Percentiles rank a stretch among this genome's conserved stretches.
phyloP scores from a whole-genome alignment of 1,140 invertebrate species.

The Caenorhabditis remanei region DNA sequence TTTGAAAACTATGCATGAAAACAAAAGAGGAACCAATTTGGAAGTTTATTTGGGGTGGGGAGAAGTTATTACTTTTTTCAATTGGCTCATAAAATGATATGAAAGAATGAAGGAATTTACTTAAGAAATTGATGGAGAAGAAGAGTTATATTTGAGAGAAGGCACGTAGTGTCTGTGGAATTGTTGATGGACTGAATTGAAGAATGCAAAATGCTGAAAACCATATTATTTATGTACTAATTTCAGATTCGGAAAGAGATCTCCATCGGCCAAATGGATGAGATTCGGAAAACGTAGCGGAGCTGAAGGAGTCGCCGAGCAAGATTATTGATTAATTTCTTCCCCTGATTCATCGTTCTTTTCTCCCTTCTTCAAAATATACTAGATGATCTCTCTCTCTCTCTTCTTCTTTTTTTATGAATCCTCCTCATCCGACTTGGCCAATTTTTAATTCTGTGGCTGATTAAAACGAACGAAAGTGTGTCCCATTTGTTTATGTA shows the following conservation, averaged over 20 bases:
- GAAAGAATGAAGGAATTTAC: too few relatives aligned
- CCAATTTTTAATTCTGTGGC: neutral
- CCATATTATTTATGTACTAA: neutral
- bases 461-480: neutral
- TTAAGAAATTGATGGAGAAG: too few relatives aligned
- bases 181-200: neutral
- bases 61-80: neutral
- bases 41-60: neutral
- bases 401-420: neutral
- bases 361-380: neutral
- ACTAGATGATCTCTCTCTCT: neutral
- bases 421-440: neutral
- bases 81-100: neutral
- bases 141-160: neutral
- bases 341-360: neutral
- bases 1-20: neutral
- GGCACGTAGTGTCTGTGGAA: neutral
- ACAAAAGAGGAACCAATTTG: neutral
- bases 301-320: constrained; percentile 21
- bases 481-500: constrained; percentile 17
- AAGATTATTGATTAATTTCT: neutral
- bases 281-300: constrained; percentile 60
- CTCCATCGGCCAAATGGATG: constrained; percentile 61
- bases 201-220: neutral
- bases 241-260: constrained; percentile 63